A percentile compares a stretch with the other conserved stretches of the same genome.
phyloP scores from a whole-genome alignment of 53 echinoderm and acorn worm species.

The Stichopus horrens region DNA sequence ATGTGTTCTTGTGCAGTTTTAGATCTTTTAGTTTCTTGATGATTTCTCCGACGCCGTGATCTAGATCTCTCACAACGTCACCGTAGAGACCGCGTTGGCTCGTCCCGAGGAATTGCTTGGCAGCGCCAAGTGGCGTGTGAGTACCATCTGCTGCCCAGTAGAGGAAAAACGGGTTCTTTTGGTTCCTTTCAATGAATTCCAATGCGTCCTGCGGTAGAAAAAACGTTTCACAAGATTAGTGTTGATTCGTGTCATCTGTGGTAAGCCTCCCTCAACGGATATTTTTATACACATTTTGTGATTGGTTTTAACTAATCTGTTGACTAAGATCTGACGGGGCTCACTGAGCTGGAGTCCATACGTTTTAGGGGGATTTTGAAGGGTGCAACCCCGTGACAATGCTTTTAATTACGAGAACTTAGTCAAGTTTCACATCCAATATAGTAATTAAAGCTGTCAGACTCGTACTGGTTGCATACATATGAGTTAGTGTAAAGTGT shows the following conservation, averaged over 20 bases:
- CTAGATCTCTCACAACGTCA: slow-evolving; percentile 20
- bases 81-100: slow-evolving; percentile 17
- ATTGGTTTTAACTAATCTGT: no score
- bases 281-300: no score
- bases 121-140: slow-evolving; percentile 1
- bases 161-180: background rate
- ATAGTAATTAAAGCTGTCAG: no score
- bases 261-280: background rate
- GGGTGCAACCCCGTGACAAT: no score
- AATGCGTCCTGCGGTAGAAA: slow-evolving; percentile 8
- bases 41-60: slow-evolving; percentile 1
- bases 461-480: no score
- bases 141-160: slow-evolving; percentile 39
- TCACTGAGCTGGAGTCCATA: no score
- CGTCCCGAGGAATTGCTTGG: slow-evolving; percentile 1
- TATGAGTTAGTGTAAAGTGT: no score
- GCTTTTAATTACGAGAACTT: no score
- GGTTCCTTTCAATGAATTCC: slow-evolving; percentile 14
- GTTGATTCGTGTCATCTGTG: background rate
- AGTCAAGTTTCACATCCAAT: no score
- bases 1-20: slow-evolving; percentile 1
- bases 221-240: background rate
- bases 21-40: slow-evolving; percentile 12
- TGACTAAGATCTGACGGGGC: no score
- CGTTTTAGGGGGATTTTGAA: no score